Percentiles rank a stretch among this genome's conserved stretches.
Evolutionary conservation across 2,888 invertebrate genomes (phyloP).

Genomic region (Agonum fuliginosum): DNA sequence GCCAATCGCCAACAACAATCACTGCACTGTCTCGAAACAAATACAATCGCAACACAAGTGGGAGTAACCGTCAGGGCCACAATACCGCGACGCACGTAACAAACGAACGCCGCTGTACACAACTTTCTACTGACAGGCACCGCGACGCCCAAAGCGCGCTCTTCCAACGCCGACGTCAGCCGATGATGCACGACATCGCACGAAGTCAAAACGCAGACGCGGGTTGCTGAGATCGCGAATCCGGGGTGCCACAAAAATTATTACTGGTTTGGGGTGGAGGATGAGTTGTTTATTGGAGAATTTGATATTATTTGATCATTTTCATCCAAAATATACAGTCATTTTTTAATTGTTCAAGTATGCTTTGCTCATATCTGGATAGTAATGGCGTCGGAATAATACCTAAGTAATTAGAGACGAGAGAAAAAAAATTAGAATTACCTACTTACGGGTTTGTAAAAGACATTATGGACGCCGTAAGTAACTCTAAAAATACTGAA

Average conservation of each 20-base stretch:
- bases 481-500: too few relatives aligned
- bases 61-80: conserved; percentile 13
- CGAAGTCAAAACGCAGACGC: not conserved
- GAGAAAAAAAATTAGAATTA: too few relatives aligned
- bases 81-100: not conserved
- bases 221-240: not conserved
- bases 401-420: too few relatives aligned
- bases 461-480: too few relatives aligned
- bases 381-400: too few relatives aligned
- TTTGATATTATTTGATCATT: too few relatives aligned
- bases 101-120: not conserved
- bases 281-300: too few relatives aligned
- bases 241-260: conserved; percentile 13
- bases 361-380: too few relatives aligned
- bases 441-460: too few relatives aligned
- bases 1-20: not conserved
- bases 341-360: too few relatives aligned
- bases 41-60: conserved; percentile 33
- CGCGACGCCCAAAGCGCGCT: conserved; percentile 30
- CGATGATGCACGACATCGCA: not conserved
- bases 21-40: not conserved
- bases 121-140: conserved; percentile 18
- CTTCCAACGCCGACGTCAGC: not conserved
- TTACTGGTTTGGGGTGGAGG: not conserved
- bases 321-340: too few relatives aligned